These are phyloP conservation scores for Odontothrips loti DNA, from an alignment of 2,888 invertebrate genomes.

Conservation along the genomic window DNA sequence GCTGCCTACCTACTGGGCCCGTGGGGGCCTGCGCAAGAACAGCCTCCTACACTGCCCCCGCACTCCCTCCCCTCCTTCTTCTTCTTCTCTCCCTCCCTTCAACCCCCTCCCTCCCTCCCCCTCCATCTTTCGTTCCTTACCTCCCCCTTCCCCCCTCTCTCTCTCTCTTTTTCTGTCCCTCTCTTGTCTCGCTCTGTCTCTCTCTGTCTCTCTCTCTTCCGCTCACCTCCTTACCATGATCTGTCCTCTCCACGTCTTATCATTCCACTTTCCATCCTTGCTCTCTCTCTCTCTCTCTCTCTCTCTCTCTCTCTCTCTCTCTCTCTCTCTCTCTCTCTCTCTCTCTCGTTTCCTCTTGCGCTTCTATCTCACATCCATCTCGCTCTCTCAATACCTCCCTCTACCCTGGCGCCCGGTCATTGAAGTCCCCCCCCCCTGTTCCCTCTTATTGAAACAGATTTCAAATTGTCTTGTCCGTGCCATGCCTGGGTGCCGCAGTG, in stretches of 20 bases:
- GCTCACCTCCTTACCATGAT: too few relatives aligned
- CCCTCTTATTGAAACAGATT: not conserved
- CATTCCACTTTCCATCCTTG: not conserved
- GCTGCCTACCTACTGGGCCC: constrained; percentile 37
- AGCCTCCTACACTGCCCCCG: constrained; percentile 34
- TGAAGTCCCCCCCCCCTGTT: not conserved
- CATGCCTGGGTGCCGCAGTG: too few relatives aligned
- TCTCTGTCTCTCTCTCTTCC: too few relatives aligned
- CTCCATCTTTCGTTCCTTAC: not conserved
- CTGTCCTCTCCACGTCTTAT: constrained; percentile 26
- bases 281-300: constrained; percentile 29
- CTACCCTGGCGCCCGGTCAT: not conserved
- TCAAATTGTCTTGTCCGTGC: too few relatives aligned
- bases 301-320: constrained; percentile 29
- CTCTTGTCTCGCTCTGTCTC: too few relatives aligned
- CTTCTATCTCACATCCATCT: not conserved
- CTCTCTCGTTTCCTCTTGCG: not conserved
- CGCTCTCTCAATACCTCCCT: not conserved
- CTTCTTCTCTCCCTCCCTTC: not conserved
- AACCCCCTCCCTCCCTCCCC: not conserved
- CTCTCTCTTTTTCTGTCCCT: not conserved
- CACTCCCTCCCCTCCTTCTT: constrained; percentile 29
- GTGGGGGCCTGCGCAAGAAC: constrained; percentile 37
- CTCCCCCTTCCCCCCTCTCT: not conserved
- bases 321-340: not conserved